A percentile compares a stretch with the other conserved stretches of the same genome.
phyloP scores from a whole-genome alignment of 2,113 vertebrate species.

The Tetrax tetrax region DNA sequence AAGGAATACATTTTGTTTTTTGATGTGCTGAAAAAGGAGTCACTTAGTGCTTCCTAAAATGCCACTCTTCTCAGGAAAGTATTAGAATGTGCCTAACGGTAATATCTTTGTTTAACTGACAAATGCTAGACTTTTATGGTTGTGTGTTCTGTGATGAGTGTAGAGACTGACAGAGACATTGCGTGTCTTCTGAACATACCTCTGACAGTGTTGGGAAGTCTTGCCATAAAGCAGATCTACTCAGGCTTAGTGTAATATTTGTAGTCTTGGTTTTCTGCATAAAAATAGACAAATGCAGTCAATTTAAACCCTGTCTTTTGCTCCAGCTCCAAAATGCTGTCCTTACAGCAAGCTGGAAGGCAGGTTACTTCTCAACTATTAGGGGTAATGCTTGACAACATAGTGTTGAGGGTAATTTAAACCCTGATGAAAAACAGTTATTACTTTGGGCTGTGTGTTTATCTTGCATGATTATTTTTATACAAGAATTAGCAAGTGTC shows the following conservation, averaged over 20 bases:
- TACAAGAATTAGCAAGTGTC: background rate
- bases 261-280: background rate
- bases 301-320: background rate
- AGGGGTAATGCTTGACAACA: background rate
- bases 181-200: background rate
- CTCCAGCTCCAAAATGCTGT: background rate
- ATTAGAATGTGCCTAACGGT: background rate
- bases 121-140: background rate
- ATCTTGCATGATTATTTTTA: background rate
- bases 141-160: accelerated
- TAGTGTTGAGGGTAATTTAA: background rate
- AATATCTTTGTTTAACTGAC: background rate
- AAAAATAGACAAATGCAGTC: background rate
- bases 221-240: background rate
- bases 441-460: background rate
- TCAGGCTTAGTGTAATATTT: background rate
- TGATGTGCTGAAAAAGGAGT: background rate
- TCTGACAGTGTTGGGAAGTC: background rate
- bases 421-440: background rate
- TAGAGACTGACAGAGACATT: background rate
- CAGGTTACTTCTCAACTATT: background rate
- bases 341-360: background rate
- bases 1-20: background rate
- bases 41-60: background rate
- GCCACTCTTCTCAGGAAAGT: background rate